Evolutionary conservation across 2,888 invertebrate species (phyloP).

Genomic region (Xestia rhomboidea): DNA sequence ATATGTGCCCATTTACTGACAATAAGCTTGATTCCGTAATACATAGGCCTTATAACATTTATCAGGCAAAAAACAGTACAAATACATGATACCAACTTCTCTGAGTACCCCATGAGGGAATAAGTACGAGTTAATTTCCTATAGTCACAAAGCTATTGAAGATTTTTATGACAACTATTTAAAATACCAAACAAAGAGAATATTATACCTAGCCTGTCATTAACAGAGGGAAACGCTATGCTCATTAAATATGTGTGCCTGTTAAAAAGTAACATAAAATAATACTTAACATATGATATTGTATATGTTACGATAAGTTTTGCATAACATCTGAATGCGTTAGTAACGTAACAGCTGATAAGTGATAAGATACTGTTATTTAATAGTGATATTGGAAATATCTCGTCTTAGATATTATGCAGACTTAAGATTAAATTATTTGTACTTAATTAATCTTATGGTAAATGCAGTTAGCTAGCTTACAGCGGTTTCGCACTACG

Average conservation of each 20-base stretch:
- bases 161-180: slow-evolving; percentile 15
- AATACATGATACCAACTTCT: not conserved
- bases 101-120: not conserved
- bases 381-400: slow-evolving; percentile 33
- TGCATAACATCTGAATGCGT: slow-evolving; percentile 32
- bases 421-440: not conserved
- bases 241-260: slow-evolving; percentile 7
- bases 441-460: not conserved
- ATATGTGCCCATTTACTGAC: too few relatives aligned
- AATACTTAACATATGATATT: slow-evolving; percentile 2
- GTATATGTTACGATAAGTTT: slow-evolving; percentile 31
- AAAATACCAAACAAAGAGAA: slow-evolving; percentile 9
- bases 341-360: slow-evolving; percentile 31
- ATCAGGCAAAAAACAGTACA: not conserved
- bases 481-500: too few relatives aligned
- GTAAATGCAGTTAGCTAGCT: too few relatives aligned
- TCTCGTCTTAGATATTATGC: not conserved
- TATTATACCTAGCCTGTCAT: not conserved
- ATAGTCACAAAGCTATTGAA: not conserved
- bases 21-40: too few relatives aligned
- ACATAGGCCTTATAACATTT: too few relatives aligned
- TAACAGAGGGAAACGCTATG: slow-evolving; percentile 16
- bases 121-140: too few relatives aligned
- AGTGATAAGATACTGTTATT: slow-evolving; percentile 48
- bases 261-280: slow-evolving; percentile 30